These are phyloP conservation scores for Ciconia boyciana DNA, from an alignment of 2,113 vertebrate species.

Conservation along the genomic window DNA sequence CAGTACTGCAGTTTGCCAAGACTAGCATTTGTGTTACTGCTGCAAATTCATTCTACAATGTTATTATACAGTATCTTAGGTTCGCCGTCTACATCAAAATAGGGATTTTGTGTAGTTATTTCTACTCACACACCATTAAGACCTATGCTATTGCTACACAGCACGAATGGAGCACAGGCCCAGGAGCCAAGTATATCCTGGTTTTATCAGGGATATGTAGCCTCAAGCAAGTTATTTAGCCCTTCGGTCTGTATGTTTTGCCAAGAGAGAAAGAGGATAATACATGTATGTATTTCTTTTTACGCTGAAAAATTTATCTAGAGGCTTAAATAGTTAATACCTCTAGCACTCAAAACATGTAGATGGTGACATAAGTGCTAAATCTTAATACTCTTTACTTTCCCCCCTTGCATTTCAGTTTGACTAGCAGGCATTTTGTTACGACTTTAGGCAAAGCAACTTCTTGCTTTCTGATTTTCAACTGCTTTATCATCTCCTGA, in stretches of 20 bases:
- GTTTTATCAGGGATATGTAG: background rate
- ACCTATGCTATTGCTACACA: background rate
- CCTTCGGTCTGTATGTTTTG: background rate
- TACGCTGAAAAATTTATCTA: background rate
- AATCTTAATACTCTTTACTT: background rate
- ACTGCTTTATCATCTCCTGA: background rate
- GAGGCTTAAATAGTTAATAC: conserved; percentile 5
- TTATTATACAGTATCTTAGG: background rate
- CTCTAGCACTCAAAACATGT: background rate
- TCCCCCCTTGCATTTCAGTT: background rate
- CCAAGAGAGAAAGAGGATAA: background rate
- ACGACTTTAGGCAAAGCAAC: background rate
- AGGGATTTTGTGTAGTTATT: background rate
- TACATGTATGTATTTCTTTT: background rate
- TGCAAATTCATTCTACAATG: background rate
- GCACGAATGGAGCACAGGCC: background rate
- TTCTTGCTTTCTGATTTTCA: background rate
- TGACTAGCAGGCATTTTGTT: background rate
- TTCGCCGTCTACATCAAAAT: background rate
- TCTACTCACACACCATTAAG: background rate
- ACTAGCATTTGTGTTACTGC: background rate
- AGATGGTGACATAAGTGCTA: background rate
- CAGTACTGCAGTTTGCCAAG: background rate
- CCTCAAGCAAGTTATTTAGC: background rate
- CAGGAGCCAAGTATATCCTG: background rate